A percentile compares a stretch with the other conserved stretches of the same genome.
These are phyloP conservation scores for Megaceryle alcyon DNA, from an alignment of 2,797 vertebrate species.

Conservation along the genomic window DNA sequence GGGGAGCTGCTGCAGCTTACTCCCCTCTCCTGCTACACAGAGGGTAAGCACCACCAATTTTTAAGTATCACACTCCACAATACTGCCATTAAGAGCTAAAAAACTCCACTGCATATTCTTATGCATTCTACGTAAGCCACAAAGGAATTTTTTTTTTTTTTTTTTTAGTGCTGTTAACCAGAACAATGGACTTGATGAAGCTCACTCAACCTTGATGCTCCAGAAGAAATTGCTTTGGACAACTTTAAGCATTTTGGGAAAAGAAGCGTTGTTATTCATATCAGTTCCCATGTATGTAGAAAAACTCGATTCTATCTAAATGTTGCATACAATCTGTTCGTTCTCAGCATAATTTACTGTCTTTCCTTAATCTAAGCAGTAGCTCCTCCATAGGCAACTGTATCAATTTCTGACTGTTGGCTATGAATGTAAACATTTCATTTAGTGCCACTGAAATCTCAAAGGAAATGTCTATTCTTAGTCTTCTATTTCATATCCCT, in stretches of 20 bases:
- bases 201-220: background rate
- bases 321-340: background rate
- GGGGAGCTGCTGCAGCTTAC: background rate
- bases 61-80: background rate
- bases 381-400: background rate
- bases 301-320: background rate
- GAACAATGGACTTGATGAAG: background rate
- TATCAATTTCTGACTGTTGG: background rate
- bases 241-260: background rate
- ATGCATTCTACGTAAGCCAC: background rate
- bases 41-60: background rate
- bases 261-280: background rate
- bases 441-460: background rate
- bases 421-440: background rate
- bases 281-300: background rate
- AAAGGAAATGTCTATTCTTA: background rate
- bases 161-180: background rate
- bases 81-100: background rate
- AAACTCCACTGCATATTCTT: background rate
- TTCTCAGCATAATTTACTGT: background rate
- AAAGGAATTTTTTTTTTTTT: background rate
- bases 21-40: background rate
- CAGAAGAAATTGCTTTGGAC: background rate
- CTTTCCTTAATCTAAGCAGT: background rate
- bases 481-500: background rate